phyloP scores from a whole-genome alignment of 2,888 invertebrate genomes.

The Linhomoeus sp. region DNA sequence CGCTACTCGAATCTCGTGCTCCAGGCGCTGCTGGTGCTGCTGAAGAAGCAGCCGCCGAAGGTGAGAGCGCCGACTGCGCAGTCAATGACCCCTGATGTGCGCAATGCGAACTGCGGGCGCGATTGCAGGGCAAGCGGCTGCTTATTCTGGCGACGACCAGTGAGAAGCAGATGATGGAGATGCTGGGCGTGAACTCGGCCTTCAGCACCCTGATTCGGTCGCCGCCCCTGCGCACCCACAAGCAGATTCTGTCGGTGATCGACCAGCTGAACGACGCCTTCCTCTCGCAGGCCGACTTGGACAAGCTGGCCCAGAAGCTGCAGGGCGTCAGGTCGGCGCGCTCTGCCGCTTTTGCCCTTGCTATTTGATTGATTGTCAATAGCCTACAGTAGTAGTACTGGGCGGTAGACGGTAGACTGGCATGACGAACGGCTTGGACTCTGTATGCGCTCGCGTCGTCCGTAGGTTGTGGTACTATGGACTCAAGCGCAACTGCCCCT shows the following conservation, averaged over 20 bases:
- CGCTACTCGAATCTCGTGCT: slow-evolving; percentile 89
- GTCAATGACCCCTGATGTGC: too few relatives aligned
- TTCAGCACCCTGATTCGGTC: slow-evolving; percentile 81
- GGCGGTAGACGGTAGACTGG: too few relatives aligned
- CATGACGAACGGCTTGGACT: too few relatives aligned
- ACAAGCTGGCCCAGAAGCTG: slow-evolving; percentile 17
- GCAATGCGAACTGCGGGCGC: too few relatives aligned
- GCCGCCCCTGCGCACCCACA: slow-evolving; percentile 62
- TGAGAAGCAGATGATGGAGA: slow-evolving; percentile 70
- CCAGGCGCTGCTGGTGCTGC: slow-evolving; percentile 72
- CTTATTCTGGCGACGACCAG: slow-evolving; percentile 84
- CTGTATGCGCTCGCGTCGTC: too few relatives aligned
- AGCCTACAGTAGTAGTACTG: too few relatives aligned
- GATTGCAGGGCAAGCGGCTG: slow-evolving; percentile 64
- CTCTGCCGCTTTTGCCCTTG: too few relatives aligned
- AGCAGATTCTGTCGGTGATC: slow-evolving; percentile 59
- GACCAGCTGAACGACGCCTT: slow-evolving; percentile 43
- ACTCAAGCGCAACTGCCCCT: too few relatives aligned
- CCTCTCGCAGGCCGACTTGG: slow-evolving; percentile 22
- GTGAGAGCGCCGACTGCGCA: too few relatives aligned
- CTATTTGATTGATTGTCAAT: too few relatives aligned
- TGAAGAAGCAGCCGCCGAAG: slow-evolving; percentile 63
- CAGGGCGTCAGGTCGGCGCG: slow-evolving; percentile 60
- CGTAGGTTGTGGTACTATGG: too few relatives aligned
- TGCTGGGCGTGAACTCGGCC: slow-evolving; percentile 78